Evolutionary conservation across 2,888 invertebrate species (phyloP).

Genomic region (Stratiomys singularior): DNA sequence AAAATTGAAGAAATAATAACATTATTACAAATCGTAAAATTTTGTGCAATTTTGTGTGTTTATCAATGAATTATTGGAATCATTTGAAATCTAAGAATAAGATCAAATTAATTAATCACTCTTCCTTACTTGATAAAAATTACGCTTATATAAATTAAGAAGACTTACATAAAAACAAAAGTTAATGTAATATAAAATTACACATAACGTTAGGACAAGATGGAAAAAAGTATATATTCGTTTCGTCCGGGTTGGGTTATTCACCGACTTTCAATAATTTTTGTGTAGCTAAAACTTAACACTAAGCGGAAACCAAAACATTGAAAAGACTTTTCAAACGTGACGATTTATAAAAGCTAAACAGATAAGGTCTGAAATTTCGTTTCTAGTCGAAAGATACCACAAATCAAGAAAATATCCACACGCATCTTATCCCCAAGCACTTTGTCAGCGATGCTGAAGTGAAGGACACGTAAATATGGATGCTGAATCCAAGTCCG

Average conservation of each 20-base stretch:
- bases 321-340: conserved; percentile 8
- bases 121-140: conserved; percentile 40
- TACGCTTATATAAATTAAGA: conserved; percentile 45
- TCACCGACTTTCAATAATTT: conserved; percentile 24
- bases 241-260: conserved; percentile 32
- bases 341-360: background rate
- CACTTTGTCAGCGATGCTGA: background rate
- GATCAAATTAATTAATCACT: conserved; percentile 15
- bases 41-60: background rate
- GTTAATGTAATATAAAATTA: background rate
- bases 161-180: conserved; percentile 2
- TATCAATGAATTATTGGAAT: background rate
- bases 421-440: too few species aligned
- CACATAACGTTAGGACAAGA: conserved; percentile 5
- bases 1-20: background rate
- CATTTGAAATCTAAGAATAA: background rate
- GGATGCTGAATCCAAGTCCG: background rate
- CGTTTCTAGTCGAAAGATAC: background rate
- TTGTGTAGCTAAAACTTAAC: background rate
- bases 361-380: background rate
- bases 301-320: background rate
- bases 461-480: background rate
- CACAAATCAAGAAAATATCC: too few species aligned
- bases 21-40: background rate
- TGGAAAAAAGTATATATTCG: background rate